Base-by-base conservation (phyloP, 2,113 vertebrate genomes). In the Hippocampus guttulatus region DNA sequence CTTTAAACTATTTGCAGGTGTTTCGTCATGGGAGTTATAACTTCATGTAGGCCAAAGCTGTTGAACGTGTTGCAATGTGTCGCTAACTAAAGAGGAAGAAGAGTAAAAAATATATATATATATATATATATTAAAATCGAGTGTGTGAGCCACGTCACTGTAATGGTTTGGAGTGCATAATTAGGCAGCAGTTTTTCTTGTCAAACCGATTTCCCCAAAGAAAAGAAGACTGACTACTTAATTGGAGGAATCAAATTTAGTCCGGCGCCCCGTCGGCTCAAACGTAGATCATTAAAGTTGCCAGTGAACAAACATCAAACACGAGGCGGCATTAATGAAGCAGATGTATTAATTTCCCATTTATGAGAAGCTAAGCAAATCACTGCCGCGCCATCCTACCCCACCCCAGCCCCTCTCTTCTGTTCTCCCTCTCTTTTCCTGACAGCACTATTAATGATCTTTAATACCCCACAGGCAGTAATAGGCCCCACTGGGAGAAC, bases 371-470 rank as follows among this genome's bases (percentile, higher is more conserved):
- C 92, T 87, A 92, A 91, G 90, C 93, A 94, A 95, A 93, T 93
- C 90, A 83, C 91, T 87, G 90, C 91, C 70, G 75, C 77, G 84
- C 79, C 66, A 73, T 83, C 75, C 89, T 16, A 2, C 77, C 84
- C 80, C 67, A 73, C 84, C 75, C 89, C 57, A 2, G 2, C 75
- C 57, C 75, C 74, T 80, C 84, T 66, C 78, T 83, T 74, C 64
- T 82, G 67, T 81, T 78, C 88, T 85, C 89, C 84, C 90, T 90
- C 88, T 88, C 87, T 84, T 88, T 91, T 87, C 93, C 94, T 95
- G 95, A 97, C 95, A 97, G 96, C 93, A 93, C 94, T 96, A 96
- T 96, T 97, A 97, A 98, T 97, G 95, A 98, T 98, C 93, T 93
- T 97, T 96, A 98, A 97, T 96, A 95, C 94, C 95, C 95, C 93